Evolutionary conservation across 1,140 invertebrate species (phyloP).

Genomic region (Hyles vespertilio): DNA sequence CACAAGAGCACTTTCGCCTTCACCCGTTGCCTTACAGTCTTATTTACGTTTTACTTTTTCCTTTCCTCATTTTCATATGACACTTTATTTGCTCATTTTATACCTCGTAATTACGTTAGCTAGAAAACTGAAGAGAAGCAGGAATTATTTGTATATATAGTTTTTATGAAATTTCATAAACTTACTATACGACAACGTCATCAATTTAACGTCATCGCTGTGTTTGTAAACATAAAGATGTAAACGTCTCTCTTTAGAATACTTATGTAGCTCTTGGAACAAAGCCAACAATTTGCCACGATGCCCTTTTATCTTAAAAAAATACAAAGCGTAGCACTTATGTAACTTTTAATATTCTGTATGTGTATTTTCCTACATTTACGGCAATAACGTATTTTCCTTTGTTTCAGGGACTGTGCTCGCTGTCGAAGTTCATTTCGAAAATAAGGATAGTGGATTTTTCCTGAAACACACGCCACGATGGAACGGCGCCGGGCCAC

Average conservation of each 20-base stretch:
- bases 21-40: constrained; percentile 7
- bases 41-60: constrained; percentile 1
- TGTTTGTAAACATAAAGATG: constrained; percentile 60
- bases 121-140: too few relatives aligned
- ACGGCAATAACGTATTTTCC: constrained; percentile 27
- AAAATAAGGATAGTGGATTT: constrained; percentile 92
- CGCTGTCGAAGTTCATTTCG: constrained; percentile 89
- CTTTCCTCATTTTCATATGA: too few relatives aligned
- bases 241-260: constrained; percentile 37
- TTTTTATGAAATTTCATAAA: too few relatives aligned
- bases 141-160: too few relatives aligned
- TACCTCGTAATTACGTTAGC: too few relatives aligned
- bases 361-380: too few relatives aligned
- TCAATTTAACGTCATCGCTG: neutral
- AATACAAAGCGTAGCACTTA: constrained; percentile 45
- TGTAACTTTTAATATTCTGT: constrained; percentile 31
- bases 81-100: too few relatives aligned
- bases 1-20: constrained; percentile 21
- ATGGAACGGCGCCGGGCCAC: constrained; percentile 71
- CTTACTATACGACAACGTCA: too few relatives aligned
- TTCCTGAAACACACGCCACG: constrained; percentile 87
- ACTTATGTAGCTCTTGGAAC: constrained; percentile 44
- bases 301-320: constrained; percentile 57
- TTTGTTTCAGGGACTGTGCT: constrained; percentile 61
- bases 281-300: constrained; percentile 44